A percentile compares a stretch with the other conserved stretches of the same genome.
Conservation (phyloP, 2,113 vertebrate genomes). For the Colaptes auratus region DNA sequence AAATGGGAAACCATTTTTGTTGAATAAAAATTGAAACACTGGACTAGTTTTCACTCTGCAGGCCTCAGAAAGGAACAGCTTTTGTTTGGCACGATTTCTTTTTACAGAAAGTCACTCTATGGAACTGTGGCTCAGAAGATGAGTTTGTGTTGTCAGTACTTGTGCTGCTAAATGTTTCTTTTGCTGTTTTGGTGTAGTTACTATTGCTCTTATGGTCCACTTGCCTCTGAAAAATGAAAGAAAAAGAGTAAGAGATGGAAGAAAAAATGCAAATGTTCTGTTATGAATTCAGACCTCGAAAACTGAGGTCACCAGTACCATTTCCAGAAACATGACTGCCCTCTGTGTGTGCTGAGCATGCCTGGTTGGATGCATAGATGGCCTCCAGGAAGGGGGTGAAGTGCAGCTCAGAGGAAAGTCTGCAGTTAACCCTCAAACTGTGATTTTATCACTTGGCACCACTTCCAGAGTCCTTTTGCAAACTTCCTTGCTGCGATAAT, state of each 20-base stretch:
- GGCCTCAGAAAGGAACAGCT: not conserved
- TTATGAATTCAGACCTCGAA: not conserved
- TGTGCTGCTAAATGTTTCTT: not conserved
- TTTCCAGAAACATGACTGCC: not conserved
- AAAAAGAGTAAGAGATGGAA: not conserved
- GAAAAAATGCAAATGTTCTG: not conserved
- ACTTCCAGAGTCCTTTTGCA: not conserved
- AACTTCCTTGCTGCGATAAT: not conserved
- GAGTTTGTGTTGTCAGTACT: not conserved
- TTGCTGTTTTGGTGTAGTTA: not conserved
- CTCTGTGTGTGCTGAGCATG: not conserved
- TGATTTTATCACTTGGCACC: not conserved
- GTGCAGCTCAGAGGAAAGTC: not conserved
- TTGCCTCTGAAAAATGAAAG: not conserved
- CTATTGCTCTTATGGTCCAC: not conserved
- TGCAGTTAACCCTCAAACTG: not conserved
- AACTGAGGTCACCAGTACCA: not conserved
- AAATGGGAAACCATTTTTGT: not conserved
- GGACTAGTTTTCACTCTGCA: not conserved
- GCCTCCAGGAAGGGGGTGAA: not conserved
- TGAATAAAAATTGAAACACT: not conserved
- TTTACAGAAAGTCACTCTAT: not conserved
- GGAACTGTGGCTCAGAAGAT: not conserved
- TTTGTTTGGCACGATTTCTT: not conserved
- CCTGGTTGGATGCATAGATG: accelerated